Conservation (phyloP, 2,888 invertebrate species). For the Hypselothyrea guttata region DNA sequence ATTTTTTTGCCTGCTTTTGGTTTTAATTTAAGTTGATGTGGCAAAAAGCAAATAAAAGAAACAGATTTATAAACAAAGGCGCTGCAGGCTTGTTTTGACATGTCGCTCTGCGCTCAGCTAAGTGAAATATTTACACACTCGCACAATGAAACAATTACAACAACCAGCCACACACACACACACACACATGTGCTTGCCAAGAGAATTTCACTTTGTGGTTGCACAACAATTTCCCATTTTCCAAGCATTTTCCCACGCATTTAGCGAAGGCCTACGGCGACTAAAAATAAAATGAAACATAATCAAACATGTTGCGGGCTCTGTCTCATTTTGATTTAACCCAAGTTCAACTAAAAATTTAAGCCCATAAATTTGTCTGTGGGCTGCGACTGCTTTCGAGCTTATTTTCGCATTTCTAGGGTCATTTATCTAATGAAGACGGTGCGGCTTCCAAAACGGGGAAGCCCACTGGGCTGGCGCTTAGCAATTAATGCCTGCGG, state of each 20-base stretch:
- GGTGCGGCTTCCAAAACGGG: too few relatives aligned
- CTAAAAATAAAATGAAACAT: slow-evolving; percentile 8
- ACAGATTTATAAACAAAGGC: slow-evolving; percentile 68
- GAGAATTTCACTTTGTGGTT: slow-evolving; percentile 22
- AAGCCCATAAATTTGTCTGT: slow-evolving; percentile 26
- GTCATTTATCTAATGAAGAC: slow-evolving; percentile 14
- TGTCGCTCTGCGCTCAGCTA: slow-evolving; percentile 21
- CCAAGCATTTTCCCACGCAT: not conserved
- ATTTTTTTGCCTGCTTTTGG: slow-evolving; percentile 28
- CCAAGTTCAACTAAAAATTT: slow-evolving; percentile 38
- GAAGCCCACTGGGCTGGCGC: too few relatives aligned
- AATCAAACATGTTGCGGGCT: slow-evolving; percentile 17
- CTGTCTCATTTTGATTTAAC: slow-evolving; percentile 25
- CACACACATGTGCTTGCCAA: slow-evolving; percentile 14
- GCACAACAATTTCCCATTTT: slow-evolving; percentile 12
- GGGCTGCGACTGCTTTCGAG: not conserved
- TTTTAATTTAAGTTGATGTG: slow-evolving; percentile 73
- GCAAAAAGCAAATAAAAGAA: slow-evolving; percentile 66
- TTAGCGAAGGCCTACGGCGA: too few relatives aligned
- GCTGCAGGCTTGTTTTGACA: slow-evolving; percentile 24
- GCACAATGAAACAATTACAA: slow-evolving; percentile 7
- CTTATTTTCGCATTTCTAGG: not conserved
- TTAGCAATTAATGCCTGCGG: not conserved
- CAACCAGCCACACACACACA: slow-evolving; percentile 19
- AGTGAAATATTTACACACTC: slow-evolving; percentile 60